A percentile compares a stretch with the other conserved stretches of the same genome.
Conservation (phyloP, 2,113 vertebrate species). For the Myiagra hebetior region DNA sequence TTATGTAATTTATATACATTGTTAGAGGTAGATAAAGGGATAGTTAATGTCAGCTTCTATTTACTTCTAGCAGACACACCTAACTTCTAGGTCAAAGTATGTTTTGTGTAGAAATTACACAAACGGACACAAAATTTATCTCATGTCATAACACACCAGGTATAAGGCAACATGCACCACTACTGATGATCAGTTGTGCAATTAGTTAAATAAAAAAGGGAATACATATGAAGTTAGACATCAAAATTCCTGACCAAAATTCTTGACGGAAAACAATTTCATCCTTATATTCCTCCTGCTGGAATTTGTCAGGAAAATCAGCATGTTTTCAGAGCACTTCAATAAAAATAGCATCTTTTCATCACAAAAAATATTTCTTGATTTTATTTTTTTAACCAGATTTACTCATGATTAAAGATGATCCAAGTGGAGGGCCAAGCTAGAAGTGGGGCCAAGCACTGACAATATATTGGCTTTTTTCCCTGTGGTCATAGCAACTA, state of each 20-base stretch:
- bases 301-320: background rate
- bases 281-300: background rate
- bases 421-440: conserved; percentile 42
- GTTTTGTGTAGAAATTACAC: background rate
- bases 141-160: background rate
- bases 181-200: background rate
- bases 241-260: background rate
- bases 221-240: background rate
- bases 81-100: background rate
- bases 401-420: conserved; percentile 42
- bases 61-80: background rate
- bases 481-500: background rate
- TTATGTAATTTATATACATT: background rate
- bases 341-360: conserved; percentile 24
- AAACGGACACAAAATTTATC: background rate
- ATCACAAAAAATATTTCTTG: conserved; percentile 3
- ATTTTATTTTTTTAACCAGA: background rate
- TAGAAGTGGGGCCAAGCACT: background rate
- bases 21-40: background rate
- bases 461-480: background rate
- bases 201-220: background rate
- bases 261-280: background rate
- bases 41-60: background rate
- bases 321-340: background rate
- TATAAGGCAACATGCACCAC: background rate